These are phyloP conservation scores for Apogon hyalosoma DNA, from an alignment of 2,797 vertebrate genomes.

Conservation along the genomic window DNA sequence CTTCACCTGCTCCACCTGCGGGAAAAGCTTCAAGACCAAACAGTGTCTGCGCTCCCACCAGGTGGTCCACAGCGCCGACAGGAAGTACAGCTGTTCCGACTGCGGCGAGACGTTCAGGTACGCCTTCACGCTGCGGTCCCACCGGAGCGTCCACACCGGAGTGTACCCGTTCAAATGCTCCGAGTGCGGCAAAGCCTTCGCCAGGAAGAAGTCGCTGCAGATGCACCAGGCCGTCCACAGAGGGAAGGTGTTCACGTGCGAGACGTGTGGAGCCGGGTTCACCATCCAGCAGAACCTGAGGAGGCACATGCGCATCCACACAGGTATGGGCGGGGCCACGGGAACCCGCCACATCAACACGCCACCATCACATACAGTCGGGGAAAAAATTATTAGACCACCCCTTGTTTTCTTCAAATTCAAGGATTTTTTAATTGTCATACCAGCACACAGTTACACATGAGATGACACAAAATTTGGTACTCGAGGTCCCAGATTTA, in stretches of 20 bases:
- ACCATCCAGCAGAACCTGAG: conserved; percentile 74
- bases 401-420: too few species aligned
- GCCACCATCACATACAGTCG: too few species aligned
- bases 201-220: conserved; percentile 60
- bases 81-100: conserved; percentile 62
- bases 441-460: too few species aligned
- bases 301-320: conserved; percentile 76
- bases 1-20: conserved; percentile 60
- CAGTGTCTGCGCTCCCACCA: conserved; percentile 65
- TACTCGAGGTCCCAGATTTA: too few species aligned
- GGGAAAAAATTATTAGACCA: too few species aligned
- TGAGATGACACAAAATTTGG: too few species aligned
- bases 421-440: too few species aligned
- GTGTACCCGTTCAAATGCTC: conserved; percentile 64
- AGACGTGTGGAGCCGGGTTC: conserved; percentile 72
- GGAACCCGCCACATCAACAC: too few species aligned
- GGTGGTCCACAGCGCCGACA: conserved; percentile 56
- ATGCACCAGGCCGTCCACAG: conserved; percentile 72
- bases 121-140: conserved; percentile 66
- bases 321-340: background rate
- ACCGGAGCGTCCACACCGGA: conserved; percentile 59
- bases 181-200: conserved; percentile 65
- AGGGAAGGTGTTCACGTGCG: conserved; percentile 71
- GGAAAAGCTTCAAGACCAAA: conserved; percentile 72
- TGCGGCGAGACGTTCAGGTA: conserved; percentile 69